These are phyloP conservation scores for Sebastes glaucus DNA, from an alignment of 2,797 vertebrate species.

Conservation along the genomic window DNA sequence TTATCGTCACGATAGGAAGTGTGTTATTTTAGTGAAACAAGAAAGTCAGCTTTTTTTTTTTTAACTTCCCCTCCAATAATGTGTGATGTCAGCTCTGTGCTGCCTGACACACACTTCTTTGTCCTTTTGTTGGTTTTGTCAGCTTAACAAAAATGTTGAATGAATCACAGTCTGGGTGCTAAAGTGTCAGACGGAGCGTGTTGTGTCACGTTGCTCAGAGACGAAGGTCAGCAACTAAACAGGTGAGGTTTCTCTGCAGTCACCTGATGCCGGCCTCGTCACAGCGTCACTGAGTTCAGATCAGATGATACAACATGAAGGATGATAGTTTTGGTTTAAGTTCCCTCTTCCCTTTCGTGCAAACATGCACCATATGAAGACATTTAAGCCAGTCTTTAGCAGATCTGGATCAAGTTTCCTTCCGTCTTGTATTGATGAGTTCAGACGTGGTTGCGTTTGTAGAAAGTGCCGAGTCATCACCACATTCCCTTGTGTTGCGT, in stretches of 20 bases:
- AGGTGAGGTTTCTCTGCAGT: slow-evolving; percentile 53
- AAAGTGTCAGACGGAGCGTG: slow-evolving; percentile 17
- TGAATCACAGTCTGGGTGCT: neutral
- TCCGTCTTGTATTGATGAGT: neutral
- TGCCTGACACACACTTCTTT: neutral
- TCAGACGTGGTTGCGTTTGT: neutral
- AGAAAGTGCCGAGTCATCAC: slow-evolving; percentile 42
- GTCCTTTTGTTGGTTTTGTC: neutral
- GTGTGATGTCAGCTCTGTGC: slow-evolving; percentile 31
- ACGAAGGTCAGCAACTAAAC: slow-evolving; percentile 4
- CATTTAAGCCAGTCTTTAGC: neutral
- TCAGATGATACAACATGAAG: neutral
- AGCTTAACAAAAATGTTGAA: neutral
- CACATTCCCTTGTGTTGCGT: slow-evolving; percentile 11
- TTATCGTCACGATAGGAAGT: neutral
- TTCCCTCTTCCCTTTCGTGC: slow-evolving; percentile 6
- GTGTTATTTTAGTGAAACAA: slow-evolving; percentile 19
- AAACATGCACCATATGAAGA: neutral
- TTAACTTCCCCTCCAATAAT: slow-evolving; percentile 55
- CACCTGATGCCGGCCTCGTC: slow-evolving; percentile 38
- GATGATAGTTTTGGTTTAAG: neutral
- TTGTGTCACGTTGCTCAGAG: slow-evolving; percentile 16
- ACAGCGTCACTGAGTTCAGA: neutral
- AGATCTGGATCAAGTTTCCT: neutral
- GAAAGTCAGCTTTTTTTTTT: slow-evolving; percentile 31